Conservation (phyloP, 2,888 invertebrate species). For the Pyrrhia umbra region DNA sequence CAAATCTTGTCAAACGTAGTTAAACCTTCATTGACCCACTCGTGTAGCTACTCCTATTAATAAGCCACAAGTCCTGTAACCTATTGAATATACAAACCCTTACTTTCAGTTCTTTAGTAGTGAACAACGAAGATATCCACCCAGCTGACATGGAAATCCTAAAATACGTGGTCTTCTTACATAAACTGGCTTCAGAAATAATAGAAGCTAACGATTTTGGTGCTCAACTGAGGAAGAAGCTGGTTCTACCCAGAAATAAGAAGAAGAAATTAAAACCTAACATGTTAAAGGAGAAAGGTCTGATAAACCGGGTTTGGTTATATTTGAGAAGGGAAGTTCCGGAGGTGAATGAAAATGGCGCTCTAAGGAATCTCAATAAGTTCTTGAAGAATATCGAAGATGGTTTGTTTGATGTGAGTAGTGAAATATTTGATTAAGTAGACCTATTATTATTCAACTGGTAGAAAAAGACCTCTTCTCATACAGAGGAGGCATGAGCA, state of each 20-base stretch:
- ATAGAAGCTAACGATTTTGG: conserved; percentile 9
- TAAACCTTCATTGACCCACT: too few relatives aligned
- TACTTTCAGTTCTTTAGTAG: conserved; percentile 62
- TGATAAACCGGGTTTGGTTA: conserved; percentile 61
- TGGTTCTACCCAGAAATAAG: conserved; percentile 53
- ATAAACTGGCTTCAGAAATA: conserved; percentile 58
- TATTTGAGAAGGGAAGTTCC: conserved; percentile 30
- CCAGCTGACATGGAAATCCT: conserved; percentile 73
- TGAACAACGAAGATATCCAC: conserved; percentile 56
- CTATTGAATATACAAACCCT: background rate
- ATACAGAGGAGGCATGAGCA: too few relatives aligned
- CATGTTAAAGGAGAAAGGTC: conserved; percentile 49
- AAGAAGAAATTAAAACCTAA: conserved; percentile 35
- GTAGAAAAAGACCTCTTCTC: too few relatives aligned
- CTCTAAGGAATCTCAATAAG: conserved; percentile 54
- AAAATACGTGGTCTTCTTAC: conserved; percentile 71
- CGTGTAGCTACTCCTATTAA: too few relatives aligned
- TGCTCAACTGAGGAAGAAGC: conserved; percentile 16
- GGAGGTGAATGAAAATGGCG: background rate
- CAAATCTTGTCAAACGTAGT: too few relatives aligned
- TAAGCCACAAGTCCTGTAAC: too few relatives aligned
- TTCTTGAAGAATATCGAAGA: conserved; percentile 66
- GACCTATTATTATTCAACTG: too few relatives aligned
- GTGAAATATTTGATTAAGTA: too few relatives aligned
- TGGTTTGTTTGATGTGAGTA: conserved; percentile 75